Base-by-base conservation (phyloP, 2,888 invertebrate species). In the Eudemis profundana region DNA sequence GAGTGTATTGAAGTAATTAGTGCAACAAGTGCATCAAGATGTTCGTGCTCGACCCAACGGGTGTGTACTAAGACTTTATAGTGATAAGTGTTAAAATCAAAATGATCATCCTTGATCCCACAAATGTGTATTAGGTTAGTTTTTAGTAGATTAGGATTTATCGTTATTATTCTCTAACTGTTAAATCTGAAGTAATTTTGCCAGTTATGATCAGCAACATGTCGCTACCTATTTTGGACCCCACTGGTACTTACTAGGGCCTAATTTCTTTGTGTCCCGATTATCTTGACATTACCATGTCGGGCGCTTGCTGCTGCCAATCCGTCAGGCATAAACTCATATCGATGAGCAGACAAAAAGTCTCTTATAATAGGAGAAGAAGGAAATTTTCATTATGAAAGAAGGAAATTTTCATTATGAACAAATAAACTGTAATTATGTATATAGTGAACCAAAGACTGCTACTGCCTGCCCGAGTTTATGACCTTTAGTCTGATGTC, bases 361-460 rank as follows among this genome's bases (percentile, higher is more conserved):
- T 89, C 68, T 86, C 90, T 12, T 87, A 88, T 33, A 90, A 90
- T 61, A 84, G 90, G 66, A 90, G 89, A 69, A 88, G 87, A 66
- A 90, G 86, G 85, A 90, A 90, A 89, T 23, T 47, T 69, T 70
- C 53, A 69, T 70, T 56, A 68, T 71, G 63, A 69, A 75, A 88
- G 87, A 66, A 90, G 86, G 85, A 90, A 90, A 89, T 23, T 47
- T 69, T 70, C 53, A 69, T 70, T 56, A 68, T 71, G 63, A 69
- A 75, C 69, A 73, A 8, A 60, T 60, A 66, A 78, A 69, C 76
- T 79, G 76, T 85, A 78, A 78, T 81, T 76, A 78, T 86, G 85
- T 87, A 85, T 68, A 82, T 89, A 87, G 83, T 82, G 78, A 85
- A 85, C 92, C 92, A 90, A 92, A 92, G 92, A 92, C 91, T 89